These are phyloP conservation scores for Protophormia terraenovae DNA, from an alignment of 2,888 invertebrate genomes.

Conservation along the genomic window DNA sequence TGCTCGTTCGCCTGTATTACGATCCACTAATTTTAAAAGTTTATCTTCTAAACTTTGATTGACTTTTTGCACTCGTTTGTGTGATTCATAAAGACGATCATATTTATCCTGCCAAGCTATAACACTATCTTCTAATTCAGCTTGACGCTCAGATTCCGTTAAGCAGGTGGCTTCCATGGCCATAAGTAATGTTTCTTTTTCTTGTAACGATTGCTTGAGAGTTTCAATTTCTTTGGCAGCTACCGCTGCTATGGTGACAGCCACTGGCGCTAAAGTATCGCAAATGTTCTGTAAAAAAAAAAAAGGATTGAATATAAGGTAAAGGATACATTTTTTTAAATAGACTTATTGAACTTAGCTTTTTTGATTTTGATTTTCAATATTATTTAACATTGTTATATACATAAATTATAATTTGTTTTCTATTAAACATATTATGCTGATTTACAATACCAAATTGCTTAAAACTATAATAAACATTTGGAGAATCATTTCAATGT, in stretches of 20 bases:
- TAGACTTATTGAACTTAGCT: too few species aligned
- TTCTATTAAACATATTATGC: too few species aligned
- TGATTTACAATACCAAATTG: too few species aligned
- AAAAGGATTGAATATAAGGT: too few species aligned
- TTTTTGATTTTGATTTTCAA: too few species aligned
- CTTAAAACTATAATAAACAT: too few species aligned
- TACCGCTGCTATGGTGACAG: conserved; percentile 56
- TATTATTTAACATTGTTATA: too few species aligned
- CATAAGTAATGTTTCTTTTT: conserved; percentile 91
- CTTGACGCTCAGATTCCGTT: conserved; percentile 89
- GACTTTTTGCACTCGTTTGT: conserved; percentile 95
- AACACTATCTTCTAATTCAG: conserved; percentile 91
- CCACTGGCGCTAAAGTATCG: conserved; percentile 88
- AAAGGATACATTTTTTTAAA: too few species aligned
- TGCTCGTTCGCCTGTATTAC: conserved; percentile 94
- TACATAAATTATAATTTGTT: too few species aligned
- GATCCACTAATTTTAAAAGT: conserved; percentile 93
- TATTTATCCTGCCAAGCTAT: conserved; percentile 96
- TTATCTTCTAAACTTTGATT: conserved; percentile 98
- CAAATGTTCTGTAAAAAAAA: conserved; percentile 71
- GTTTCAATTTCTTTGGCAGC: conserved; percentile 88
- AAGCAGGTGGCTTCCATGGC: conserved; percentile 93
- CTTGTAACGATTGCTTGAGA: conserved; percentile 90
- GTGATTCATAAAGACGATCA: conserved; percentile 94
- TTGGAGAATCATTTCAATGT: too few species aligned